These are phyloP conservation scores for Brachyrhaphis roseni DNA, from an alignment of 2,797 vertebrate genomes.

Conservation along the genomic window DNA sequence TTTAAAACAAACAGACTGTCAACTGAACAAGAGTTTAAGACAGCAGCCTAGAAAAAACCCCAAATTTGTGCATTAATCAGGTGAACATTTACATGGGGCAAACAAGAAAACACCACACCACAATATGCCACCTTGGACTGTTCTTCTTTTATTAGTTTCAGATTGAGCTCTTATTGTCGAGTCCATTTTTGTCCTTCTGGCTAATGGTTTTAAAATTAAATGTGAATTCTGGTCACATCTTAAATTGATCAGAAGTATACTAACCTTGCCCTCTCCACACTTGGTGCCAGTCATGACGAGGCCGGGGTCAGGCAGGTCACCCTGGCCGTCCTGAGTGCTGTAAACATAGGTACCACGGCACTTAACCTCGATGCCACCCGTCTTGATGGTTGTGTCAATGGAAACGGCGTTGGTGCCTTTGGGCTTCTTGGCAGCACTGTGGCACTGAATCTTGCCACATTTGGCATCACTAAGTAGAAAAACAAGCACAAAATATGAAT, in stretches of 20 bases:
- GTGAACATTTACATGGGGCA: not conserved
- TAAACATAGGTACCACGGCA: slow-evolving; percentile 91
- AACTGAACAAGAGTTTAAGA: not conserved
- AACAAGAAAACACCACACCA: not conserved
- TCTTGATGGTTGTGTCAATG: slow-evolving; percentile 88
- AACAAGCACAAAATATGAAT: not conserved
- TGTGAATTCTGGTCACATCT: not conserved
- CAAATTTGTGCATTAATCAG: not conserved
- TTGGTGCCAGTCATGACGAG: slow-evolving; percentile 93
- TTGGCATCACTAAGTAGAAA: slow-evolving; percentile 84
- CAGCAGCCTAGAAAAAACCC: not conserved
- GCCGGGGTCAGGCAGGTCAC: slow-evolving; percentile 87
- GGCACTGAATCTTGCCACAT: slow-evolving; percentile 96
- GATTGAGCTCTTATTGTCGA: not conserved
- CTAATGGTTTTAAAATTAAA: not conserved
- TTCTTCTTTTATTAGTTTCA: not conserved
- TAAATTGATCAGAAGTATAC: slow-evolving; percentile 11
- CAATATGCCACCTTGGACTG: too few species aligned
- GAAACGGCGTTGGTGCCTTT: slow-evolving; percentile 86
- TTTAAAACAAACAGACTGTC: not conserved
- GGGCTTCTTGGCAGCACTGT: slow-evolving; percentile 88
- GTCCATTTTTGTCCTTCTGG: not conserved
- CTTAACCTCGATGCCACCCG: slow-evolving; percentile 84
- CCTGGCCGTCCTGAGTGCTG: slow-evolving; percentile 83
- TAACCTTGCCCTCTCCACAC: slow-evolving; percentile 90